Conservation (phyloP, 2,888 invertebrate species). For the Parthenolecanium corni region DNA sequence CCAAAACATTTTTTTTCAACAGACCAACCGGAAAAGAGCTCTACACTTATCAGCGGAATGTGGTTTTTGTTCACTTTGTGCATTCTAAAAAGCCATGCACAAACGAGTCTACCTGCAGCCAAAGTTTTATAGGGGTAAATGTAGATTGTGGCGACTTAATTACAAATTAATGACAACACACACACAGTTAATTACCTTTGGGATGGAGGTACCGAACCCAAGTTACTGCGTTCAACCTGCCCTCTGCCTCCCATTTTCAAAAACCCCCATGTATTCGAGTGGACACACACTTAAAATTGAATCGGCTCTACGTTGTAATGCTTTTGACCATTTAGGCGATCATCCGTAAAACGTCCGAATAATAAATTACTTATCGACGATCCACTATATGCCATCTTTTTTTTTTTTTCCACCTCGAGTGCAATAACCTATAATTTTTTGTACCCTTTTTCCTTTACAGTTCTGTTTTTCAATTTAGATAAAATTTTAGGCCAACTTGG, state of each 20-base stretch:
- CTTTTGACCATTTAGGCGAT: slow-evolving; percentile 17
- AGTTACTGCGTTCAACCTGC: neutral
- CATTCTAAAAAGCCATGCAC: too few relatives aligned
- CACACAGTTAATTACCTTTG: slow-evolving; percentile 16
- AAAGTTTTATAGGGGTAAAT: too few relatives aligned
- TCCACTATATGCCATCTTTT: neutral
- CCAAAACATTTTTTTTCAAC: too few relatives aligned
- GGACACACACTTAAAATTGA: neutral
- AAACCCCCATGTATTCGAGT: neutral
- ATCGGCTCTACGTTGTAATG: neutral
- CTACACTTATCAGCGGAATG: too few relatives aligned
- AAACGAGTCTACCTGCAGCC: too few relatives aligned
- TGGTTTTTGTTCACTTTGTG: too few relatives aligned
- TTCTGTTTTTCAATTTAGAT: too few relatives aligned
- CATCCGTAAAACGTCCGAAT: slow-evolving; percentile 10
- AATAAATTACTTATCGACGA: slow-evolving; percentile 11
- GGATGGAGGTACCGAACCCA: neutral
- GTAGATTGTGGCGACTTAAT: slow-evolving; percentile 4
- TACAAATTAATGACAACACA: slow-evolving; percentile 17
- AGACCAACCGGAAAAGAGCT: too few relatives aligned
- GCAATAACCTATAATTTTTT: neutral
- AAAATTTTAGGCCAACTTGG: neutral
- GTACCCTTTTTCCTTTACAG: neutral
- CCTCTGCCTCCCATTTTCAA: neutral
- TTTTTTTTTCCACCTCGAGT: neutral